Percentiles rank a stretch among this genome's conserved stretches.
Conservation (phyloP, 2,888 invertebrate genomes). For the Macropis europaea region DNA sequence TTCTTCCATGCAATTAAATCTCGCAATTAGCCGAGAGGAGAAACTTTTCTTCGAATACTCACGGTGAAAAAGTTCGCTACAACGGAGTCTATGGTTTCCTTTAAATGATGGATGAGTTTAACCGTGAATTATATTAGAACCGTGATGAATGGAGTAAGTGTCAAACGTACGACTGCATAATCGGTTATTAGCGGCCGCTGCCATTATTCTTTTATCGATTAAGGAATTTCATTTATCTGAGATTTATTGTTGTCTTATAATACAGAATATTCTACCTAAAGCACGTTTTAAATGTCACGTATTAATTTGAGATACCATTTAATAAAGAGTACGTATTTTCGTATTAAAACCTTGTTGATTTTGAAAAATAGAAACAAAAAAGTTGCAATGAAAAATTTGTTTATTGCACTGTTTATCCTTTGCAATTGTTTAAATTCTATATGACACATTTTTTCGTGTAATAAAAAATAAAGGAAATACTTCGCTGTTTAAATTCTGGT, state of each 20-base stretch:
- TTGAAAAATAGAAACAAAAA: too few species aligned
- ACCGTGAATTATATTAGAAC: slow-evolving; percentile 25
- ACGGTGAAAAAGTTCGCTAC: slow-evolving; percentile 21
- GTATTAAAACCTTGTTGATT: too few species aligned
- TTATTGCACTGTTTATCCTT: too few species aligned
- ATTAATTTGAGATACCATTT: too few species aligned
- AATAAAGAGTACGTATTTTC: too few species aligned
- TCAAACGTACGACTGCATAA: not conserved
- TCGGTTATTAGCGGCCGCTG: not conserved
- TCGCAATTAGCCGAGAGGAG: slow-evolving; percentile 25
- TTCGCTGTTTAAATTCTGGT: too few species aligned
- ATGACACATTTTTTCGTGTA: too few species aligned
- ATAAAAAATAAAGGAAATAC: too few species aligned
- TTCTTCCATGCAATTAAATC: slow-evolving; percentile 34
- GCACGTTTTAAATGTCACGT: too few species aligned
- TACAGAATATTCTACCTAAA: too few species aligned
- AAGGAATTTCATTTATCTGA: not conserved
- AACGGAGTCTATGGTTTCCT: slow-evolving; percentile 19
- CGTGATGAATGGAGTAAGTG: slow-evolving; percentile 10
- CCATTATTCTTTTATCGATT: not conserved
- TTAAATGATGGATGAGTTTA: slow-evolving; percentile 37
- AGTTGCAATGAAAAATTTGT: too few species aligned
- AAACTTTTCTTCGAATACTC: slow-evolving; percentile 5
- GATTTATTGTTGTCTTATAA: not conserved
- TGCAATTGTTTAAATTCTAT: too few species aligned